A percentile compares a stretch with the other conserved stretches of the same genome.
Evolutionary conservation across 2,113 vertebrate species (phyloP).

Genomic region (Podarcis raffonei): DNA sequence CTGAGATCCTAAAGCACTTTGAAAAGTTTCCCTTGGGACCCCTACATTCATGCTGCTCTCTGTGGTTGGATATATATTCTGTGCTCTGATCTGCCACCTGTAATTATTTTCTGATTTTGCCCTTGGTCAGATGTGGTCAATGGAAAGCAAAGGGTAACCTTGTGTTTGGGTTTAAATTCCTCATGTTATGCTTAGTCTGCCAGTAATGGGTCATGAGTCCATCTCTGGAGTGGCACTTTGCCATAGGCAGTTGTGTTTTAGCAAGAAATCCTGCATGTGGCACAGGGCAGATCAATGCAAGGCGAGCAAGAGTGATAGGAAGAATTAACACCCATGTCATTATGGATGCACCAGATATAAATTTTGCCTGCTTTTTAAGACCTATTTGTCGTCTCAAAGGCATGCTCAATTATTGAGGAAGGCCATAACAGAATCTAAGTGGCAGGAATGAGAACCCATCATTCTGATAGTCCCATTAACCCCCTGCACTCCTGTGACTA

Average conservation of each 20-base stretch:
- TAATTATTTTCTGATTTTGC: too few relatives aligned
- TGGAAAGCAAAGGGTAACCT: neutral
- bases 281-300: neutral
- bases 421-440: neutral
- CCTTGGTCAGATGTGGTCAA: too few relatives aligned
- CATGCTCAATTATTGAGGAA: neutral
- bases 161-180: neutral
- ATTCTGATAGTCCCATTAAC: neutral
- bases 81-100: too few relatives aligned
- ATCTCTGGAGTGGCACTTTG: neutral
- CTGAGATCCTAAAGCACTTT: too few relatives aligned
- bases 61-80: too few relatives aligned
- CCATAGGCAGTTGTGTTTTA: neutral
- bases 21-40: too few relatives aligned
- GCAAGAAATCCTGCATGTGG: neutral
- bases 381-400: neutral
- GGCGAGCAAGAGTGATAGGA: neutral
- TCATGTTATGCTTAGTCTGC: neutral
- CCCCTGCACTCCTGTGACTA: slow-evolving; percentile 5
- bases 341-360: neutral
- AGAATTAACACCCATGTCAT: neutral
- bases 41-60: too few relatives aligned
- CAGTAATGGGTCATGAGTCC: neutral
- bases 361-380: neutral
- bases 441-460: neutral